Evolutionary conservation across 1,140 invertebrate species (phyloP), one percentile per base, ranked within the genome.

Genomic region (Aricia agestis): DNA sequence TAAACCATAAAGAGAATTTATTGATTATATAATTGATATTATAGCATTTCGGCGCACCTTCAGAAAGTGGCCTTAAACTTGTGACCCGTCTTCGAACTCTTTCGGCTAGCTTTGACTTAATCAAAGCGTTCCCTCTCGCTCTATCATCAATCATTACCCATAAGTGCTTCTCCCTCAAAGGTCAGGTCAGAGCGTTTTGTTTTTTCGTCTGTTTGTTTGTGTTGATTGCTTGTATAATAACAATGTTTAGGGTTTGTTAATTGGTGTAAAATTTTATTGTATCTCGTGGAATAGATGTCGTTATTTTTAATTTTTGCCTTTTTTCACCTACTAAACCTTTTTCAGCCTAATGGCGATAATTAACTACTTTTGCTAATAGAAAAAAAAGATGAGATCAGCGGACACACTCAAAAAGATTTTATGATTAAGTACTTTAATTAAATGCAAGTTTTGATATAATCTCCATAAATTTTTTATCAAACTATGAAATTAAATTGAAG

Each of bases 181-280:
- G 84, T 86, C 83, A 82, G 85, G 87, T 87, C 87, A 89, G 76
- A 82, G 68, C 80, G 82, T 84, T 84, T 85, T 83, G 73, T 86
- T 82, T 78, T 84, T 79, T 82, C 81, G 76, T 82, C 81, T 81
- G 81, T 82, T 77, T 81, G 75, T 80, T 76, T 82, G 72, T 78
- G 85, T 83, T 87, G 85, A 89, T 89, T 86, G 80, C 76, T 81
- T 75, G 73, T 77, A 76, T 89, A 86, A 90, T 88, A 89, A 90
- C 79, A 86, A 86, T 87, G 85, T 86, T 90, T 88, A 87, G 76
- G 74, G 70, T 66, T 71, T 81, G 80, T 82, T 88, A 88, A 90
- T 88, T 87, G 85, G 82, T 90, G 82, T 87, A 85, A 86, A 85
- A 80, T 85, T 87, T 87, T 87, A 90, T 90, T 90, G 80, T 86